Percentiles rank a stretch among this genome's conserved stretches.
These are phyloP conservation scores for Lamellibrachia satsuma DNA, from an alignment of 2,888 invertebrate genomes.

Conservation along the genomic window DNA sequence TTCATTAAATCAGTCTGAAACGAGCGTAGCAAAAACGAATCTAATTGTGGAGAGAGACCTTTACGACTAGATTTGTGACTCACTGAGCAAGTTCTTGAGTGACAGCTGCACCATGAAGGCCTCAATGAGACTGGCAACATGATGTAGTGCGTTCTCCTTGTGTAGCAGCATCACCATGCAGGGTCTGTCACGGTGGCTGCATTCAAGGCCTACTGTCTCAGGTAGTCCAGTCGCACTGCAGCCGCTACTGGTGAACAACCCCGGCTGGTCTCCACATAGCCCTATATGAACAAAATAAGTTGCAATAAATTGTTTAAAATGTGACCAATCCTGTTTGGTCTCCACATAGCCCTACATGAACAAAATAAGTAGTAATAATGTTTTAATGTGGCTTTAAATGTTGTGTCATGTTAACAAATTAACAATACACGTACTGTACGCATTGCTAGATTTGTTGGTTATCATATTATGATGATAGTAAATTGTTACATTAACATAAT, in stretches of 20 bases:
- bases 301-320: background rate
- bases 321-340: background rate
- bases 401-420: too few relatives aligned
- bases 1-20: too few relatives aligned
- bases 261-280: background rate
- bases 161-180: conserved; percentile 52
- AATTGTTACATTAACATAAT: too few relatives aligned
- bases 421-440: too few relatives aligned
- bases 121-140: conserved; percentile 56
- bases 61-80: conserved; percentile 31
- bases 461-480: too few relatives aligned
- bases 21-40: too few relatives aligned
- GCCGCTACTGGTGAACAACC: background rate
- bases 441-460: too few relatives aligned
- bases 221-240: background rate
- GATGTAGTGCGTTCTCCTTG: conserved; percentile 59
- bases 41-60: too few relatives aligned
- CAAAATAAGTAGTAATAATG: background rate
- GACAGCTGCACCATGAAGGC: conserved; percentile 59
- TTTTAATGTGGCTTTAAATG: too few relatives aligned
- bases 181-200: conserved; percentile 39
- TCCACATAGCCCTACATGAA: background rate
- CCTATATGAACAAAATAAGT: background rate
- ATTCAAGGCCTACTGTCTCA: background rate
- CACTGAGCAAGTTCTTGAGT: conserved; percentile 54